phyloP scores from a whole-genome alignment of 1,140 invertebrate genomes.

The Acromyrmex echinatior region DNA sequence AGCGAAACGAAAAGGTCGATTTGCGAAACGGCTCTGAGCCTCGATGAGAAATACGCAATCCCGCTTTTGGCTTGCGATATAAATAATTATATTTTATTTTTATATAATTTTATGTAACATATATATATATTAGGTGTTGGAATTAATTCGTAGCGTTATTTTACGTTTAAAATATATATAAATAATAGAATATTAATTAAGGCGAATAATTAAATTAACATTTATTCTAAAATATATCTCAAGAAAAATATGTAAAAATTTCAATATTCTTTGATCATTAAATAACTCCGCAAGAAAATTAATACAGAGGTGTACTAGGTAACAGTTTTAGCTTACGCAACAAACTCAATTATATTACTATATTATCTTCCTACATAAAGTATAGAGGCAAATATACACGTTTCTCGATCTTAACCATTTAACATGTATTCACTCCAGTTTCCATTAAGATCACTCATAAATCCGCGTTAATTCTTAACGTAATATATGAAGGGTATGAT shows the following conservation, averaged over 20 bases:
- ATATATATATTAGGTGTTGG: too few relatives aligned
- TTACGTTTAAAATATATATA: not conserved
- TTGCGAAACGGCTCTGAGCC: not conserved
- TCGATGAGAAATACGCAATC: not conserved
- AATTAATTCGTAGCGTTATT: too few relatives aligned
- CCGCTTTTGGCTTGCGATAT: too few relatives aligned
- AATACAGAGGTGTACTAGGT: not conserved
- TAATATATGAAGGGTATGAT: constrained; percentile 13
- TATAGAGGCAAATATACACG: not conserved
- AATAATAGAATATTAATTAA: not conserved
- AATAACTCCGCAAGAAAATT: not conserved
- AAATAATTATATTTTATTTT: not conserved
- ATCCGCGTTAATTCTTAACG: constrained; percentile 11
- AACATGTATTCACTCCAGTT: constrained; percentile 30
- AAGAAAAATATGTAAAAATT: not conserved
- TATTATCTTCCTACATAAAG: constrained; percentile 20
- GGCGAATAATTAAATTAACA: not conserved
- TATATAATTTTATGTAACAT: not conserved
- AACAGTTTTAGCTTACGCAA: constrained; percentile 17
- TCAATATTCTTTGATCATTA: not conserved
- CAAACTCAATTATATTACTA: constrained; percentile 18
- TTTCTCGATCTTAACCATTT: constrained; percentile 19
- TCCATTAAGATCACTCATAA: constrained; percentile 44
- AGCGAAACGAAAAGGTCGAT: constrained; percentile 5
- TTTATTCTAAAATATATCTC: not conserved